Percentiles rank a stretch among this genome's conserved stretches.
phyloP scores from a whole-genome alignment of 2,888 invertebrate species.

The Latheticus oryzae region DNA sequence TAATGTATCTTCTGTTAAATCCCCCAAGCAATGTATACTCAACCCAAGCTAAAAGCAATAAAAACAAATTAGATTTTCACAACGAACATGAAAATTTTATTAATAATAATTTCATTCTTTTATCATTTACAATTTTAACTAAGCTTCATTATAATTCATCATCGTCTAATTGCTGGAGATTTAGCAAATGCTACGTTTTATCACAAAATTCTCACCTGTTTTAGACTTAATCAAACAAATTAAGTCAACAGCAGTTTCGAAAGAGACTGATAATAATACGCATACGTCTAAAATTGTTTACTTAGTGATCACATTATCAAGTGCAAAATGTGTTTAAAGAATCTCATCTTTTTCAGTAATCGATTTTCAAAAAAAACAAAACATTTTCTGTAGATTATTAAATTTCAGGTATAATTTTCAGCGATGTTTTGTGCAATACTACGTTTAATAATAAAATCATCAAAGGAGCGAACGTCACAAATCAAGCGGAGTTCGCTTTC shows the following conservation, averaged over 20 bases:
- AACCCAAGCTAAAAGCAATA: slow-evolving; percentile 20
- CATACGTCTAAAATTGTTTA: no score
- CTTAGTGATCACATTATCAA: no score
- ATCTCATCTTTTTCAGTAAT: slow-evolving; percentile 3
- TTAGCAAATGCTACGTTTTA: slow-evolving; percentile 19
- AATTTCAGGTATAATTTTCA: background rate
- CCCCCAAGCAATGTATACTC: slow-evolving; percentile 17
- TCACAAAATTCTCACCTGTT: no score
- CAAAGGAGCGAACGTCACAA: slow-evolving; percentile 8
- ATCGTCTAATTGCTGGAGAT: slow-evolving; percentile 29
- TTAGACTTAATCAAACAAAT: slow-evolving; percentile 17
- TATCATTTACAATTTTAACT: slow-evolving; percentile 20
- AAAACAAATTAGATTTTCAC: slow-evolving; percentile 15
- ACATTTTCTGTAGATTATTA: no score
- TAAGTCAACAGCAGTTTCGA: slow-evolving; percentile 1
- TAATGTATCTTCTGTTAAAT: slow-evolving; percentile 20
- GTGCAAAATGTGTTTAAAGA: slow-evolving; percentile 12
- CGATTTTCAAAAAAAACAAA: background rate
- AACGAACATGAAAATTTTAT: slow-evolving; percentile 36
- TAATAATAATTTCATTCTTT: slow-evolving; percentile 28
- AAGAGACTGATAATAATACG: no score
- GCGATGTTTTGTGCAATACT: background rate
- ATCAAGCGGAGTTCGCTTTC: slow-evolving; percentile 23
- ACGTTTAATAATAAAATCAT: slow-evolving; percentile 18
- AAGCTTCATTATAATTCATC: slow-evolving; percentile 29